These are phyloP conservation scores for Lepisosteus osseus DNA, from an alignment of 2,113 vertebrate species.

Conservation along the genomic window DNA sequence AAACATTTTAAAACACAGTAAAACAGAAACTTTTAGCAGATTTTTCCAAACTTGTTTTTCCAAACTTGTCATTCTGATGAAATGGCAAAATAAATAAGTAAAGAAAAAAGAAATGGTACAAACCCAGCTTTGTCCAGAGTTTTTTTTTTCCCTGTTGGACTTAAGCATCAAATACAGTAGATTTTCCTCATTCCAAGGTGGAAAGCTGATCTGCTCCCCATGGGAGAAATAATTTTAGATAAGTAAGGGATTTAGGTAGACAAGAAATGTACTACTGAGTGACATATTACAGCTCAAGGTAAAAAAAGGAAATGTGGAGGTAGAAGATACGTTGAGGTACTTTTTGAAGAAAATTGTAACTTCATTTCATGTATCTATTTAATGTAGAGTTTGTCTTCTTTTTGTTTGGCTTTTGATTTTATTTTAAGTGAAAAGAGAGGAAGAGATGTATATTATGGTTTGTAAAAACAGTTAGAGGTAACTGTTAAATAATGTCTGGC, in stretches of 20 bases:
- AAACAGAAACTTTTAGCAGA: no score
- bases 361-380: no score
- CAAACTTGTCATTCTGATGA: no score
- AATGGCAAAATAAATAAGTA: neutral
- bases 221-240: neutral
- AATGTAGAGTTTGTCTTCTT: no score
- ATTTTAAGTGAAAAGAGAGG: no score
- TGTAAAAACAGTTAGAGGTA: no score
- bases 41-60: no score
- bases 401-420: no score
- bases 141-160: no score
- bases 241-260: slow-evolving; percentile 1
- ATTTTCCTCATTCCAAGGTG: neutral
- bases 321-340: neutral
- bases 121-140: neutral
- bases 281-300: neutral
- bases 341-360: neutral
- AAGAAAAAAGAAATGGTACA: neutral
- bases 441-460: no score
- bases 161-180: neutral
- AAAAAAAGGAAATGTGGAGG: neutral
- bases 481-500: no score
- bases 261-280: neutral
- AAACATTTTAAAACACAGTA: no score
- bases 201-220: neutral